Evolutionary conservation across 2,888 invertebrate genomes (phyloP).

Genomic region (Sarcophaga subvicina): DNA sequence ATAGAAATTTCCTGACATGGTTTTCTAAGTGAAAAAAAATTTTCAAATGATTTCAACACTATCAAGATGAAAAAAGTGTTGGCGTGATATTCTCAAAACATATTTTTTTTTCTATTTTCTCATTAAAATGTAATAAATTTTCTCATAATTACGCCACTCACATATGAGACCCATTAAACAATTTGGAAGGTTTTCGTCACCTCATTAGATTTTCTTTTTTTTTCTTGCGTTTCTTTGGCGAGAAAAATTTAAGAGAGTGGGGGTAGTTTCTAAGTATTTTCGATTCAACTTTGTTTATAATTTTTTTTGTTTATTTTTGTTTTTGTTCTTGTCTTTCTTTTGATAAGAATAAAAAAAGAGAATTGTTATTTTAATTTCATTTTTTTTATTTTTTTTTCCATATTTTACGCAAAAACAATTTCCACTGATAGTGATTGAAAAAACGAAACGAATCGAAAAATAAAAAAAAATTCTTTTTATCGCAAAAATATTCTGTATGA

Average conservation of each 20-base stretch:
- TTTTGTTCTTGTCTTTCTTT: not conserved
- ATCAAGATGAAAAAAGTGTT: not conserved
- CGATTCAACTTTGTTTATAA: slow-evolving; percentile 29
- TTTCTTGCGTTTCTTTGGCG: not conserved
- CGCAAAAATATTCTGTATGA: slow-evolving; percentile 34
- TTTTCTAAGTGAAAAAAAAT: no score
- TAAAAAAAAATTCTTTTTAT: not conserved
- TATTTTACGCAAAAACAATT: not conserved
- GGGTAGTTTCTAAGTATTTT: not conserved
- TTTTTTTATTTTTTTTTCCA: not conserved
- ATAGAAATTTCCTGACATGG: no score
- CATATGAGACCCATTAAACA: slow-evolving; percentile 30
- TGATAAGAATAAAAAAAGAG: not conserved
- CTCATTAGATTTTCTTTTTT: slow-evolving; percentile 23
- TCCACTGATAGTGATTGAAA: not conserved
- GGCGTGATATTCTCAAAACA: not conserved
- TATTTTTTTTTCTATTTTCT: not conserved
- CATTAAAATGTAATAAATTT: slow-evolving; percentile 44
- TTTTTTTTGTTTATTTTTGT: not conserved
- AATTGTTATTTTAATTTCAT: not conserved
- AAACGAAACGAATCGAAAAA: not conserved
- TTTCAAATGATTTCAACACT: not conserved
- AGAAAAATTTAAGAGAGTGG: not conserved
- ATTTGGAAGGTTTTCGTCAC: slow-evolving; percentile 34
- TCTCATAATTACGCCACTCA: slow-evolving; percentile 1